A percentile compares a stretch with the other conserved stretches of the same genome.
Evolutionary conservation across 2,797 vertebrate species (phyloP).

Genomic region (Toxotes lorentzi): DNA sequence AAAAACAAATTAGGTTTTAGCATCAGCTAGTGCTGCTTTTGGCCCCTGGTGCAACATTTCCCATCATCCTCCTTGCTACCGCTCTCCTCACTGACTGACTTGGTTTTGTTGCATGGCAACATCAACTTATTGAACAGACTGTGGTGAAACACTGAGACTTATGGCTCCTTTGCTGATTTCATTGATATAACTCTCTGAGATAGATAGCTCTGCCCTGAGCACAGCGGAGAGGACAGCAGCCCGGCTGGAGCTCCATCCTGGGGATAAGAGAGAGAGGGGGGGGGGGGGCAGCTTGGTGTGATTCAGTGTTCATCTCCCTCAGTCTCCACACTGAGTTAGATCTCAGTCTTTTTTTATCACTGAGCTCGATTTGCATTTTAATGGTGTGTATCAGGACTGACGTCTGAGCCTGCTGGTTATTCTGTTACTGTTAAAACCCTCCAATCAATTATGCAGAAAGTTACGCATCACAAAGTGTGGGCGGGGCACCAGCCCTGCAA

Average conservation of each 20-base stretch:
- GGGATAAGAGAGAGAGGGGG: constrained; percentile 1
- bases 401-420: constrained; percentile 63
- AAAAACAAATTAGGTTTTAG: constrained; percentile 21
- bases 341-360: constrained; percentile 68
- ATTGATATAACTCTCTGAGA: constrained; percentile 55
- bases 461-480: constrained; percentile 71
- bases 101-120: constrained; percentile 55
- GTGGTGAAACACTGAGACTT: constrained; percentile 53
- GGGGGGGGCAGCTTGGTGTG: constrained; percentile 45
- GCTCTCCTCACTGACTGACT: background rate
- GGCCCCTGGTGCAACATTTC: constrained; percentile 43
- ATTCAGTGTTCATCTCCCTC: constrained; percentile 67
- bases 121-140: constrained; percentile 33
- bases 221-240: constrained; percentile 1
- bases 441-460: constrained; percentile 82
- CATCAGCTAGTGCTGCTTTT: constrained; percentile 12
- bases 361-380: constrained; percentile 82
- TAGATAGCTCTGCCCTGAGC: constrained; percentile 29
- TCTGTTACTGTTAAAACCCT: constrained; percentile 72
- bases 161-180: constrained; percentile 51
- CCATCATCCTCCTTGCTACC: constrained; percentile 26
- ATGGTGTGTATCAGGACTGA: constrained; percentile 79
- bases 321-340: constrained; percentile 65
- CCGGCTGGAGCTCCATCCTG: constrained; percentile 27
- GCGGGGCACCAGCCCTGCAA: constrained; percentile 59